Evolutionary conservation across 2,797 vertebrate species (phyloP), one percentile per base, ranked within the genome.

Genomic region (Paramormyrops hopkinsi): DNA sequence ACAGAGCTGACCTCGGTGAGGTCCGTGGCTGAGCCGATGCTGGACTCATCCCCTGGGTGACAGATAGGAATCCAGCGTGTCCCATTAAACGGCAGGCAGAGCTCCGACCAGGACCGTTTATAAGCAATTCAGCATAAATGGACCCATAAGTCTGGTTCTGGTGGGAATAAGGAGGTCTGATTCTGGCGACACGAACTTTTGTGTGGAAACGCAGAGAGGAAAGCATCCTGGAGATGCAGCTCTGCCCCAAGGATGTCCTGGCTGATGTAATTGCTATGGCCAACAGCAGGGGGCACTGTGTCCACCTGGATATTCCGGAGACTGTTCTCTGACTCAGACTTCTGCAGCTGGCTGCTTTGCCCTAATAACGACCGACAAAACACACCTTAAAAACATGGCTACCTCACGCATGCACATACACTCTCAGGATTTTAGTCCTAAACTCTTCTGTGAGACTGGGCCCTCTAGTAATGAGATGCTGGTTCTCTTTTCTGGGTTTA

Each of bases 1-100:
- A 99, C 93, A 1, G 98, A 99, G 94, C 99, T 99, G 89, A 97
- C 98, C 96, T 99, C 98, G 0, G 98, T 99, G 91, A 99, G 92
- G 93, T 99, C 98, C 0, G 99, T 99, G 91, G 98, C 98, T 33
- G 99, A 99, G 89, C 98, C 98, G 89, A 99, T 97, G 89, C 98
- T 99, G 96, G 97, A 98, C 94, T 99, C 98, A 4, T 99, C 98
- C 90, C 96, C 99, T 99, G 90, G 85, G 29, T 87, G 17, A 87
- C 22, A 59, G 53, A 44, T 3, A n/a, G 25, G 37, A 53, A 87
- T 59, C 53, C 19, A 44, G 85, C 19, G 17, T 44, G 17, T 41
- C 17, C 53, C 29, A 37, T 87, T 37, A 86, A 8, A 86, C 1
- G 17, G 51, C n/a, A 37, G 50, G 54, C 12, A 53, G 79, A 48